phyloP scores from a whole-genome alignment of 2,797 vertebrate species.

The Macropus fuliginosus region DNA sequence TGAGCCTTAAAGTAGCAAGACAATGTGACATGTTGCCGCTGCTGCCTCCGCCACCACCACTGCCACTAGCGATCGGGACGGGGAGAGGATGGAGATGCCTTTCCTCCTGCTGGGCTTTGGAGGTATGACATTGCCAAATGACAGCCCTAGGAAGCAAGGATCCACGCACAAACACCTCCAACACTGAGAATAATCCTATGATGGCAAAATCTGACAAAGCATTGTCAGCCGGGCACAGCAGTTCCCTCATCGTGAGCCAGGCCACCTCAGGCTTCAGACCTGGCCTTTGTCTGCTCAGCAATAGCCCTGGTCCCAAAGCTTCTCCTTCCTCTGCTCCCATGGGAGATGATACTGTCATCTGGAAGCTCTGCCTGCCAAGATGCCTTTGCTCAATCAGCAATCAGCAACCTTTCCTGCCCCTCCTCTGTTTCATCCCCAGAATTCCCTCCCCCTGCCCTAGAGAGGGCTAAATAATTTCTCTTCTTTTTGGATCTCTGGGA shows the following conservation, averaged over 20 bases:
- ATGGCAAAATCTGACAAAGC: background rate
- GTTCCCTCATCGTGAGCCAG: background rate
- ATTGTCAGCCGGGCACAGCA: background rate
- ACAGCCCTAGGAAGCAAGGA: background rate
- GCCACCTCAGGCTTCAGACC: background rate
- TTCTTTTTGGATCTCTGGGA: constrained; percentile 17
- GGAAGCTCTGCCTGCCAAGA: constrained; percentile 38
- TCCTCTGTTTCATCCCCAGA: constrained; percentile 5
- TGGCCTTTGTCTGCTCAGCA: background rate
- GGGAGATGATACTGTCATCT: constrained; percentile 7
- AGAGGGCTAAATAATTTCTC: constrained; percentile 5
- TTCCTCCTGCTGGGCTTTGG: background rate
- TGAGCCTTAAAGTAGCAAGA: background rate
- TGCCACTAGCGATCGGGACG: background rate
- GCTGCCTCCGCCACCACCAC: too few relatives aligned
- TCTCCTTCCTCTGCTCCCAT: background rate
- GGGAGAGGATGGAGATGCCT: background rate
- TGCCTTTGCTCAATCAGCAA: constrained; percentile 4
- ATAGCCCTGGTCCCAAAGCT: constrained; percentile 8
- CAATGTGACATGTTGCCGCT: background rate
- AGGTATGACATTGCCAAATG: background rate
- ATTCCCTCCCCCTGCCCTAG: background rate
- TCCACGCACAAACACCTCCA: background rate
- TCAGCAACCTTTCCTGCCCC: background rate
- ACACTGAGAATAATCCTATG: background rate